A percentile compares a stretch with the other conserved stretches of the same genome.
phyloP scores from a whole-genome alignment of 1,140 invertebrate species.

The Prorops nasuta region DNA sequence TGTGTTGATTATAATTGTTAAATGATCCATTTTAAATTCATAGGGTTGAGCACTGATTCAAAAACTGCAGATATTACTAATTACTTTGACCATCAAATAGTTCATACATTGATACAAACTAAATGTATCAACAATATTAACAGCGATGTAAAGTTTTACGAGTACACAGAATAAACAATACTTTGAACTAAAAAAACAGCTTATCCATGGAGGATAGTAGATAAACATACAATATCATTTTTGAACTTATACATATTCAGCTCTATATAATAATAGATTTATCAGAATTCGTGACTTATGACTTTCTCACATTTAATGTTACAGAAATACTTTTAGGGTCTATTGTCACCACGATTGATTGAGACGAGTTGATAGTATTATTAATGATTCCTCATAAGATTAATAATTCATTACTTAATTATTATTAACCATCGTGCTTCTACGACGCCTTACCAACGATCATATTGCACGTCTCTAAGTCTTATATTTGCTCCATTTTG shows the following conservation, averaged over 20 bases:
- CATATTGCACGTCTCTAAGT: constrained; percentile 38
- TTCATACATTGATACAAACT: no score
- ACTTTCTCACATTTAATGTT: constrained; percentile 17
- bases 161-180: no score
- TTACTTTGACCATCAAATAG: no score
- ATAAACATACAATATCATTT: constrained; percentile 27
- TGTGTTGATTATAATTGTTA: no score
- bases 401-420: constrained; percentile 27
- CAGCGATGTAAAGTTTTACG: no score
- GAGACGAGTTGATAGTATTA: constrained; percentile 33
- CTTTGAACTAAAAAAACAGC: no score
- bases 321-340: constrained; percentile 37
- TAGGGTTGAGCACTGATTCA: no score
- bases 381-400: constrained; percentile 23
- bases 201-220: constrained; percentile 21
- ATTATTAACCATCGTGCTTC: constrained; percentile 12
- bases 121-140: no score
- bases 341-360: constrained; percentile 52
- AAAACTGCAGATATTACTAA: no score
- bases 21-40: no score
- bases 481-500: no score
- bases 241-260: constrained; percentile 22
- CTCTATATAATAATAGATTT: constrained; percentile 29
- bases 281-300: constrained; percentile 18
- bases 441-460: constrained; percentile 15